A percentile compares a stretch with the other conserved stretches of the same genome.
Conservation (phyloP, 2,888 invertebrate species). For the Ichneumon xanthorius region DNA sequence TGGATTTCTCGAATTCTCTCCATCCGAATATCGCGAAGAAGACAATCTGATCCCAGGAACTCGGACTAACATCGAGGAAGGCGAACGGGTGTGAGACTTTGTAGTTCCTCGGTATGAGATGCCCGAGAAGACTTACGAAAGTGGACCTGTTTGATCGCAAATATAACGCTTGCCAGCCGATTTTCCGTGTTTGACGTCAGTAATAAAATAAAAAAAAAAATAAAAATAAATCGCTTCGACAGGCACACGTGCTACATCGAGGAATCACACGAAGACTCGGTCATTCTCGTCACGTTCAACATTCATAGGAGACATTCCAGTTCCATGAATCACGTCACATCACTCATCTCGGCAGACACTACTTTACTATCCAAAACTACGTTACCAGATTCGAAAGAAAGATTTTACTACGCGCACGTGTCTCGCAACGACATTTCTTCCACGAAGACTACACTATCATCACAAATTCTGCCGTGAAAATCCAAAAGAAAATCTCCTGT, state of each 20-base stretch:
- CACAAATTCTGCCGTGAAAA: neutral
- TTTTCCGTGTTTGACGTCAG: conserved; percentile 42
- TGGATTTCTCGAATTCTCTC: conserved; percentile 8
- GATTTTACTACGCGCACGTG: neutral
- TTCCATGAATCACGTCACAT: conserved; percentile 33
- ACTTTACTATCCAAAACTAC: conserved; percentile 2
- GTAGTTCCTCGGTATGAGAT: neutral
- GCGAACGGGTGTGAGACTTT: neutral
- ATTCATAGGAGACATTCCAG: conserved; percentile 34
- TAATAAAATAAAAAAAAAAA: conserved; percentile 12
- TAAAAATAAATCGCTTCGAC: neutral
- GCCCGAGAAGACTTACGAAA: neutral
- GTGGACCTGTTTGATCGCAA: conserved; percentile 29
- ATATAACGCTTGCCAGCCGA: conserved; percentile 44
- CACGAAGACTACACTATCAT: neutral
- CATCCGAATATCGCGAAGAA: conserved; percentile 23
- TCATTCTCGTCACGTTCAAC: conserved; percentile 43
- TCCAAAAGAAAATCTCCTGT: neutral
- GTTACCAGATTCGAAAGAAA: neutral
- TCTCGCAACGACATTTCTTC: neutral
- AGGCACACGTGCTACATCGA: conserved; percentile 10
- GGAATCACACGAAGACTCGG: conserved; percentile 14
- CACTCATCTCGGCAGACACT: neutral
- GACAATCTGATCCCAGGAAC: conserved; percentile 32
- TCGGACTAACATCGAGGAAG: conserved; percentile 19